These are phyloP conservation scores for Drosophila asahinai DNA, from an alignment of 1,140 invertebrate genomes.

Conservation along the genomic window DNA sequence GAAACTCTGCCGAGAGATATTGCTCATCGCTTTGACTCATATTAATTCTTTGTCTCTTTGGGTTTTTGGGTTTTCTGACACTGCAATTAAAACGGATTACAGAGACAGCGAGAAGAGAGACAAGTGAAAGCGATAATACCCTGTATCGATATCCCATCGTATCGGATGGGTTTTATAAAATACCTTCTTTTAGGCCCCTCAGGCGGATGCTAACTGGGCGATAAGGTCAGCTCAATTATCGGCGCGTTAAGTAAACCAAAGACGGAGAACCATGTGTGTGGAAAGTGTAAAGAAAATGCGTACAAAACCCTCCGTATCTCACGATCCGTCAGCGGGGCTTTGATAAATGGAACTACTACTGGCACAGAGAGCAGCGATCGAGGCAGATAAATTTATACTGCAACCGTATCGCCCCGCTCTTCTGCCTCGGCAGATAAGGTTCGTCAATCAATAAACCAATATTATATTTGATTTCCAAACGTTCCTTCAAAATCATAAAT, in stretches of 20 bases:
- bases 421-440: conserved; percentile 10
- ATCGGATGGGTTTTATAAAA: conserved; percentile 10
- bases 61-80: conserved; percentile 1
- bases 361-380: conserved; percentile 6
- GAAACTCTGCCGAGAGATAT: conserved; percentile 17
- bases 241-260: conserved; percentile 36
- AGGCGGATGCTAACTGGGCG: conserved; percentile 45
- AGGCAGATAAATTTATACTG: conserved; percentile 35
- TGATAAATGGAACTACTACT: conserved; percentile 32
- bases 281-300: conserved; percentile 30
- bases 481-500: conserved; percentile 25
- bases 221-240: conserved; percentile 48
- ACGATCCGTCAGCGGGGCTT: conserved; percentile 33
- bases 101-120: neutral
- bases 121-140: conserved; percentile 5
- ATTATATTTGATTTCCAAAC: conserved; percentile 13
- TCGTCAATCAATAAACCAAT: conserved; percentile 24
- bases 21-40: conserved; percentile 45
- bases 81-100: conserved; percentile 45
- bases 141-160: conserved; percentile 10
- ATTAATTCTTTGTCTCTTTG: conserved; percentile 23
- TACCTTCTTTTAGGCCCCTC: conserved; percentile 2
- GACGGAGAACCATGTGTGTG: conserved; percentile 8
- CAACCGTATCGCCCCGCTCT: conserved; percentile 6
- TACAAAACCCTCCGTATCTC: conserved; percentile 27